These are phyloP conservation scores for Lasioglossum pauxillum DNA, from an alignment of 2,888 invertebrate genomes.

Conservation along the genomic window DNA sequence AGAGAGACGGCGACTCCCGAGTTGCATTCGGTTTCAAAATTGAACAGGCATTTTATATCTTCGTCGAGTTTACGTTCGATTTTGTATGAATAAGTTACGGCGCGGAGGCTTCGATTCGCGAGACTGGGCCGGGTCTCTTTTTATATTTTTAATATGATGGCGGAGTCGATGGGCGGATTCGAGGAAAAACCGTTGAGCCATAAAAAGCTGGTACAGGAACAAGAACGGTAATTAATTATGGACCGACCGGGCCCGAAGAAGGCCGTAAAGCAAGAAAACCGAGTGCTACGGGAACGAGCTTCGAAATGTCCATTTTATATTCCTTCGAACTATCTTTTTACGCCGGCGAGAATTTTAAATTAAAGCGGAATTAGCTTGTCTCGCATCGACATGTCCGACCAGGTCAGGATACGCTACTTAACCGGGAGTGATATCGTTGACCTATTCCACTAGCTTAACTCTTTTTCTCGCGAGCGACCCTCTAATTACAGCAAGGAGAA, in stretches of 20 bases:
- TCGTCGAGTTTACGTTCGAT: background rate
- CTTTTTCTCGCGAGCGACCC: background rate
- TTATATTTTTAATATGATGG: constrained; percentile 8
- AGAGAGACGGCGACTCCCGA: background rate
- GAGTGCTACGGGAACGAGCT: background rate
- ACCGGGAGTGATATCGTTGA: background rate
- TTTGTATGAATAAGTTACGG: background rate
- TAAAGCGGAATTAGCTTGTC: background rate
- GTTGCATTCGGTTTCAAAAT: background rate
- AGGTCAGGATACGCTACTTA: constrained; percentile 17
- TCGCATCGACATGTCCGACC: constrained; percentile 13
- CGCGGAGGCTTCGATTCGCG: background rate
- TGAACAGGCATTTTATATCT: background rate
- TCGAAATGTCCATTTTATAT: constrained; percentile 6
- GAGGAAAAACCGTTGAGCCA: background rate
- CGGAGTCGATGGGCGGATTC: background rate
- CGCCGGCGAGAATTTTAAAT: background rate
- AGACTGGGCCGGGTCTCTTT: background rate
- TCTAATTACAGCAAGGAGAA: background rate
- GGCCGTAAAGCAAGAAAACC: constrained; percentile 6
- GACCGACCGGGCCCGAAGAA: background rate
- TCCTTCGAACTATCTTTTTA: constrained; percentile 3
- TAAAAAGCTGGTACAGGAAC: background rate
- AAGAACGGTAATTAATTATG: constrained; percentile 25
- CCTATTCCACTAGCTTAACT: constrained; percentile 6